These are phyloP conservation scores for Drosophila elegans DNA, from an alignment of 1,140 invertebrate genomes.

Conservation along the genomic window DNA sequence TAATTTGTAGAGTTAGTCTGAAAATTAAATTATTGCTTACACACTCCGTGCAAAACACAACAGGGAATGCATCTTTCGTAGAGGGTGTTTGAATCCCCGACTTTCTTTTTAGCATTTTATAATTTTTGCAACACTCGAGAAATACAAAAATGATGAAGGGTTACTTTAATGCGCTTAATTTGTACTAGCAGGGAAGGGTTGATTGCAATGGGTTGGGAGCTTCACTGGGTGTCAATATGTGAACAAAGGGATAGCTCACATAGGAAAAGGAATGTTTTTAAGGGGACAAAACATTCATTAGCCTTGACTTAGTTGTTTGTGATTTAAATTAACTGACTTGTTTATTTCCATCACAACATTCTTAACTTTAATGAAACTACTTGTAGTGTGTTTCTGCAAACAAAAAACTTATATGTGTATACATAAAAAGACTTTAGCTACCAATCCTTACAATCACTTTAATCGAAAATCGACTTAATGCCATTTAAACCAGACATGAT, in stretches of 20 bases:
- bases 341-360: too few species aligned
- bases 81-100: not conserved
- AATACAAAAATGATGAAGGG: not conserved
- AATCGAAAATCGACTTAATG: constrained; percentile 14
- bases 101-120: constrained; percentile 18
- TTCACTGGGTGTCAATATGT: constrained; percentile 44
- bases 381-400: too few species aligned
- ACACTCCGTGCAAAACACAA: constrained; percentile 31
- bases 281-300: constrained; percentile 43
- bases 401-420: not conserved
- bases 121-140: constrained; percentile 2
- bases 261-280: not conserved
- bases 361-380: too few species aligned
- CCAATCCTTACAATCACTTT: not conserved
- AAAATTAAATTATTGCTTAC: constrained; percentile 78
- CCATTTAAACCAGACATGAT: constrained; percentile 2
- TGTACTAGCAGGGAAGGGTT: constrained; percentile 43
- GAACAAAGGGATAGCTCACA: constrained; percentile 40
- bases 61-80: too few species aligned
- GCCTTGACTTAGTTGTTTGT: constrained; percentile 33
- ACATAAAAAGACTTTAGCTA: not conserved
- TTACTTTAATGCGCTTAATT: constrained; percentile 25
- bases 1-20: constrained; percentile 62
- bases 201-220: constrained; percentile 18
- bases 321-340: constrained; percentile 30